Evolutionary conservation across 2,888 invertebrate genomes (phyloP), one percentile per base, ranked within the genome.

Genomic region (Perizoma flavofasciatum): DNA sequence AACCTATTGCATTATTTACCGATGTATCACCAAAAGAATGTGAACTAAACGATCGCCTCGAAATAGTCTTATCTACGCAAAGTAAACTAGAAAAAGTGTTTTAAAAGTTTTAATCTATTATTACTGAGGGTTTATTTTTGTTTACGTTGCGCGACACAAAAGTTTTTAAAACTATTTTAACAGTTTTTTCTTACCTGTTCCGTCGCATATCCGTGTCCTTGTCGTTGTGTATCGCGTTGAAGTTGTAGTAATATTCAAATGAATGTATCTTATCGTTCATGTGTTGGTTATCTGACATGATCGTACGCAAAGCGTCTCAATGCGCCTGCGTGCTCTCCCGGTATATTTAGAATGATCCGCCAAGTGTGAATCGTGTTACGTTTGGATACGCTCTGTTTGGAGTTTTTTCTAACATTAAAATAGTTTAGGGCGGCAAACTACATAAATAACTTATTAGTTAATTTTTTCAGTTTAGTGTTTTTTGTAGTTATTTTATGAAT

Each of bases 281-380:
- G 72, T 75, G 73, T 57, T 80, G 78, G 79, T 85, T 88, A 83
- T 85, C 84, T 85, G 75, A 79, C 79, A 79, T 79, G 81, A 73
- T 77, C 75, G 73, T 69, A 78, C 71, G 77, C 75, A 74, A 70
- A 73, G 76, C 77, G 75, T 80, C 79, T 75, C 79, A 74, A 76
- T 84, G 88, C 87, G 86, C 81, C 81, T 82, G 85, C 89, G 88
- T 88, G 77, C 70, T 78, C 82, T 81, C 83, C 66, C 85, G 84
- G 84, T 91, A 89, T 88, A 89, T 89, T 89, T 91, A 90, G 91
- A 91, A 87, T 89, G 89, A 84, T 82, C 79, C 81, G 77, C 79
- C 77, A 79, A 82, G 77, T 85, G 83, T 81, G 85, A 85, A 82
- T 81, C 78, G 72, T 69, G 73, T 67, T 22, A 61, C 81, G 85